Conservation (phyloP, 1,140 invertebrate species). For the Teleopsis dalmanni region DNA sequence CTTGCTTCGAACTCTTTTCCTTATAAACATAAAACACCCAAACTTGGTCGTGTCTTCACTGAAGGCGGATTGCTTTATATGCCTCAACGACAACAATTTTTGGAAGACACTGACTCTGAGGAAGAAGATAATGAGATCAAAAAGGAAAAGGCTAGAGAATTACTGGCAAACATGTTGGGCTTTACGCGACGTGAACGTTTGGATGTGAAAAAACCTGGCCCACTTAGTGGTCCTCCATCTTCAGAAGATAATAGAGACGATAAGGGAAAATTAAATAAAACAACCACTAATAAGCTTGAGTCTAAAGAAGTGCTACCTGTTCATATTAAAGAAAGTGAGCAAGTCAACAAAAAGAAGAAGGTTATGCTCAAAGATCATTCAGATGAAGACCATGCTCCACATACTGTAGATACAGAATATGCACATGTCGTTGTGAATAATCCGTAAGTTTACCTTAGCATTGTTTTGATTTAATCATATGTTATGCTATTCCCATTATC, state of each 20-base stretch:
- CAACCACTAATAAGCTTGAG: not conserved
- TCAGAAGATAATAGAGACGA: slow-evolving; percentile 25
- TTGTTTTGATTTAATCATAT: not conserved
- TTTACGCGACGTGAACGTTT: slow-evolving; percentile 79
- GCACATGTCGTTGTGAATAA: slow-evolving; percentile 44
- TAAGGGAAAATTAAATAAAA: slow-evolving; percentile 24
- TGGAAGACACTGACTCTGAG: slow-evolving; percentile 23
- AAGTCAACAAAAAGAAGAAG: slow-evolving; percentile 40
- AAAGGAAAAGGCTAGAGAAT: slow-evolving; percentile 16
- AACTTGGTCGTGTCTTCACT: slow-evolving; percentile 47
- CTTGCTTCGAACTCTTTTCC: slow-evolving; percentile 34
- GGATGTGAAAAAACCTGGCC: slow-evolving; percentile 92
- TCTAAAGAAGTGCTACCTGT: slow-evolving; percentile 35
- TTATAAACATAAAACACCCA: slow-evolving; percentile 6
- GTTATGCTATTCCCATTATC: not conserved
- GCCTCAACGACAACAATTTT: slow-evolving; percentile 23
- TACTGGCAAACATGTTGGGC: slow-evolving; percentile 49
- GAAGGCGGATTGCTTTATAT: slow-evolving; percentile 57
- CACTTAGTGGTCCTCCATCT: slow-evolving; percentile 57
- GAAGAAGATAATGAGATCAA: slow-evolving; percentile 46
- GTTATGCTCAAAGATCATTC: slow-evolving; percentile 34
- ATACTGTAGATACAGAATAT: slow-evolving; percentile 44
- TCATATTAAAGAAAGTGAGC: slow-evolving; percentile 35
- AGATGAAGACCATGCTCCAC: slow-evolving; percentile 42
- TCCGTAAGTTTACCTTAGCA: slow-evolving; percentile 23